A percentile compares a stretch with the other conserved stretches of the same genome.
Conservation (phyloP, 2,113 vertebrate genomes). For the Gymnogyps californianus region DNA sequence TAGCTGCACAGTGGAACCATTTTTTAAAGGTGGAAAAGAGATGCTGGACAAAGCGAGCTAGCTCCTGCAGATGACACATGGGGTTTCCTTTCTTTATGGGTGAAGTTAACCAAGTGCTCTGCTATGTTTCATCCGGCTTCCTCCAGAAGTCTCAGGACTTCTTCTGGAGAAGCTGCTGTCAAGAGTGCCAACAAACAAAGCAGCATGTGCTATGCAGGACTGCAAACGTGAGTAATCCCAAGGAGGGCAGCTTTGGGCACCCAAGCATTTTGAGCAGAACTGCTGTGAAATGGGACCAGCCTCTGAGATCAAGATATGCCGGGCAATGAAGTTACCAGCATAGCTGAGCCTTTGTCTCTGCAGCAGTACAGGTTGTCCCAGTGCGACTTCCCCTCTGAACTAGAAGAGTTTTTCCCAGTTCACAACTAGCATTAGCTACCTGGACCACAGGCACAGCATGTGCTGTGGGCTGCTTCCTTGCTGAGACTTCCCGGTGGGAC, state of each 20-base stretch:
- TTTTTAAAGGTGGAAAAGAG: not conserved
- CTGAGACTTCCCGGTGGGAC: not conserved
- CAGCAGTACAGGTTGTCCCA: not conserved
- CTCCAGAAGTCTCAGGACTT: not conserved
- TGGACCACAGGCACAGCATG: not conserved
- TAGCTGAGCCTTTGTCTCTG: not conserved
- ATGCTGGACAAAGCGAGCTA: not conserved
- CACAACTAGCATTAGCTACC: not conserved
- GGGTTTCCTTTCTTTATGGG: not conserved
- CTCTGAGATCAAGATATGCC: rapidly evolving
- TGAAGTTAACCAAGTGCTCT: not conserved
- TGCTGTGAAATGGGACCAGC: not conserved
- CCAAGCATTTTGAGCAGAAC: not conserved
- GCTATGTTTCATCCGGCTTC: not conserved
- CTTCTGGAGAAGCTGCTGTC: not conserved
- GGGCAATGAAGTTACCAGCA: not conserved
- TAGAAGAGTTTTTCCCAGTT: not conserved
- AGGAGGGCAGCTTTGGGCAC: not conserved
- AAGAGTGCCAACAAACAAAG: not conserved
- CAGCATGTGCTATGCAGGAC: not conserved
- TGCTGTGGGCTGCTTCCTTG: not conserved
- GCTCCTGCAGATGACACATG: not conserved
- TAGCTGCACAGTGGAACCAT: not conserved
- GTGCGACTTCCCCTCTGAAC: not conserved
- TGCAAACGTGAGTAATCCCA: not conserved